These are phyloP conservation scores for Pomatorhinus ruficollis DNA, from an alignment of 2,113 vertebrate genomes.

Conservation along the genomic window DNA sequence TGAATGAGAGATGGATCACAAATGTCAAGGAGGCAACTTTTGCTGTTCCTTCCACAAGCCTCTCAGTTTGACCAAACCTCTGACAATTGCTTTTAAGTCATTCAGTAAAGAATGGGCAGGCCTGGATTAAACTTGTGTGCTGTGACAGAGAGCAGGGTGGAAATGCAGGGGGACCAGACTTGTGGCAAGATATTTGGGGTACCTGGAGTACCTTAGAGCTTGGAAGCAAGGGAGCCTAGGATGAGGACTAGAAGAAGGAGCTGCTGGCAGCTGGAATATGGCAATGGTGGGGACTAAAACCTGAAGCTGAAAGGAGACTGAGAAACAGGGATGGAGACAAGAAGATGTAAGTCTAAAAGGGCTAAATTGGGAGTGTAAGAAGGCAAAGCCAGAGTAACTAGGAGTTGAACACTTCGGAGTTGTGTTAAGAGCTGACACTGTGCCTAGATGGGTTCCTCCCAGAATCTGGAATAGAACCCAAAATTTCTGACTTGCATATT, in stretches of 20 bases:
- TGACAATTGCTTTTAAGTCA: neutral
- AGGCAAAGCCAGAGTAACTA: neutral
- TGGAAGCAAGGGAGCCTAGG: neutral
- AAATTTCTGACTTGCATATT: neutral
- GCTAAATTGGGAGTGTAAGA: neutral
- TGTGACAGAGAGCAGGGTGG: neutral
- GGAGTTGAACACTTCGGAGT: neutral
- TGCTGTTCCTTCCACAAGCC: neutral
- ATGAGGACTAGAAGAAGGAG: neutral
- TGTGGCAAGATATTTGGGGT: neutral
- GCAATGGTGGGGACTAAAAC: neutral
- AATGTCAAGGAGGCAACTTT: neutral
- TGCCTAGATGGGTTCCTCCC: neutral
- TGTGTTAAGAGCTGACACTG: neutral
- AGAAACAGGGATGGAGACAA: neutral
- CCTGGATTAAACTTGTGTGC: neutral
- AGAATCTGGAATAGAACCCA: neutral
- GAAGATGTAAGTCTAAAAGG: neutral
- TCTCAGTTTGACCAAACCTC: neutral
- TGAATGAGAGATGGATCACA: neutral
- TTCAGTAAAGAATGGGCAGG: neutral
- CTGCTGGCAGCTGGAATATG: neutral
- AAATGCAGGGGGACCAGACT: neutral
- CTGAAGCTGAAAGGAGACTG: neutral
- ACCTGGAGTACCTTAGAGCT: neutral